Evolutionary conservation across 1,140 invertebrate species (phyloP).

Genomic region (Paralvinella palmiformis): DNA sequence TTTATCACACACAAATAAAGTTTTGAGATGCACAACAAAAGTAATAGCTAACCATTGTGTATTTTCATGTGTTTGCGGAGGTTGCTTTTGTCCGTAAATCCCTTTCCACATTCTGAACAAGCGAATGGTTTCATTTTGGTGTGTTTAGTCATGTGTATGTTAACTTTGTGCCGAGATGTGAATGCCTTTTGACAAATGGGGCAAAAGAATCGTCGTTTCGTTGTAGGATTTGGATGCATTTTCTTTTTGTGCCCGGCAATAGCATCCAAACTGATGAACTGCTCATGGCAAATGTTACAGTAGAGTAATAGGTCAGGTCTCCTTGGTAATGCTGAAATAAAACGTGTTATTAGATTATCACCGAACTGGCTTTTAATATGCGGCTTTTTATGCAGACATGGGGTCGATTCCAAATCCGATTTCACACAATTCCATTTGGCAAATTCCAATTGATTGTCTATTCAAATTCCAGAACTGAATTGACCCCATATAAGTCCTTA

Average conservation of each 20-base stretch:
- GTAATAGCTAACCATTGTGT: background rate
- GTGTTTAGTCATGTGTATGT: slow-evolving; percentile 2
- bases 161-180: slow-evolving; percentile 57
- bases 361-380: background rate
- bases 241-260: background rate
- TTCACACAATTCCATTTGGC: background rate
- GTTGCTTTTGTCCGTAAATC: background rate
- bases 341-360: background rate
- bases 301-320: background rate
- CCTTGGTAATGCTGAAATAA: background rate
- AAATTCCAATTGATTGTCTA: background rate
- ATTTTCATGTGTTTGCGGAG: slow-evolving; percentile 1
- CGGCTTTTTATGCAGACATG: too few species aligned
- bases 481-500: background rate
- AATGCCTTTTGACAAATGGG: slow-evolving; percentile 43
- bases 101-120: slow-evolving; percentile 3
- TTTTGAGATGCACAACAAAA: background rate
- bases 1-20: background rate
- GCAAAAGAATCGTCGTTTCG: too few species aligned
- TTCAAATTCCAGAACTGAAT: background rate
- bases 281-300: background rate
- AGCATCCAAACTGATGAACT: background rate
- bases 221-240: too few species aligned
- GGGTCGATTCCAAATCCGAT: background rate
- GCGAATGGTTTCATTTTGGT: background rate